A percentile compares a stretch with the other conserved stretches of the same genome.
These are phyloP conservation scores for Hyppa rectilinea DNA, from an alignment of 2,888 invertebrate genomes.

Conservation along the genomic window DNA sequence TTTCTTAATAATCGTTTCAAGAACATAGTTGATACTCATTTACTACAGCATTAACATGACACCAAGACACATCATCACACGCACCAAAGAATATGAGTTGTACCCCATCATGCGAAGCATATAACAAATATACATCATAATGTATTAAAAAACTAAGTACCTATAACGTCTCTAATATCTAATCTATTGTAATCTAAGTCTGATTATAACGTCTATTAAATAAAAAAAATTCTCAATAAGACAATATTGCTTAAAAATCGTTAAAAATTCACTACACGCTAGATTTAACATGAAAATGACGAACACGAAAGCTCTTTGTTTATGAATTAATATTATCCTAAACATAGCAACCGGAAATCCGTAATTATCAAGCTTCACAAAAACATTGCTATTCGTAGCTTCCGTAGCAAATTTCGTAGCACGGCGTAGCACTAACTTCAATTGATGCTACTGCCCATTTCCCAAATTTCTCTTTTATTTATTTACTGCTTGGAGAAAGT, in stretches of 20 bases:
- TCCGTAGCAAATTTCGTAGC: slow-evolving; percentile 54
- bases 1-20: slow-evolving; percentile 69
- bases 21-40: slow-evolving; percentile 30
- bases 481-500: not conserved
- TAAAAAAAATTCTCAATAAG: not conserved
- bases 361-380: not conserved
- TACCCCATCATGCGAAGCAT: not conserved
- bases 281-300: not conserved
- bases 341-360: not conserved
- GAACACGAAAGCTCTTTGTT: not conserved
- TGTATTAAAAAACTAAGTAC: too few relatives aligned
- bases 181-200: too few relatives aligned
- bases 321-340: not conserved
- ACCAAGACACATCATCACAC: not conserved
- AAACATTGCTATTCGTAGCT: slow-evolving; percentile 22
- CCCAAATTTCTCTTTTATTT: not conserved
- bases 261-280: not conserved
- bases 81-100: not conserved
- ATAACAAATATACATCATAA: slow-evolving; percentile 5
- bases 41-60: slow-evolving; percentile 9
- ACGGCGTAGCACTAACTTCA: slow-evolving; percentile 11
- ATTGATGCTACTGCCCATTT: not conserved
- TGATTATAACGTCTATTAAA: not conserved
- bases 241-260: not conserved
- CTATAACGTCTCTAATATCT: too few relatives aligned